Base-by-base conservation (phyloP, 2,113 vertebrate species). In the Motacilla alba region DNA sequence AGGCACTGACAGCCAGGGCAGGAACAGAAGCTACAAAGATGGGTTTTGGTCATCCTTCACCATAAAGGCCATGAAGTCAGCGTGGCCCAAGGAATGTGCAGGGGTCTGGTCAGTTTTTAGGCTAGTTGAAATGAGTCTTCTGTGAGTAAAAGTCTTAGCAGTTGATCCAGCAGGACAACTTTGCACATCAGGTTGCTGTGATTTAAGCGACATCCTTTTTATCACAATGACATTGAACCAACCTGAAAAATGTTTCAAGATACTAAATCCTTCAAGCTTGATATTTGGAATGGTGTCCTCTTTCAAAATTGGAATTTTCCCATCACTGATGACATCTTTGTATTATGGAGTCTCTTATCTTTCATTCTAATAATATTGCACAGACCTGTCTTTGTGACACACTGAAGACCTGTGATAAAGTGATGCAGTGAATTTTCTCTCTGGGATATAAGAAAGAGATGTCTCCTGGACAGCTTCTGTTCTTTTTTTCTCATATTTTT, bases 201-300 rank as follows among this genome's bases (percentile, higher is more conserved):
- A 95, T 96, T 96, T 94, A 96, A 86, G 41, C 72, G 83, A 82
- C 94, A 96, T 58, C 60, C 68, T 83, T 96, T 96, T 89, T 93
- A 92, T 96, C 92, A 95, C 83, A 84, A 49, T 62, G 92, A 90
- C 83, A 92, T 83, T 93, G 92, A 96, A 90, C 41, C 80, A 92
- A 93, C 72, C 93, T 92, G 93, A 95, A 94, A 96, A 95, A 96
- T 82, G 93, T 94, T 96, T 96, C 85, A 84, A 93, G 88, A 93
- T 67, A 90, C 79, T 95, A 95, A 96, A 96, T 96, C 94, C 85
- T 95, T 96, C 96, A 86, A 89, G 83, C 6, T 19, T 96, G 90
- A 96, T 96, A 95, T 90, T 96, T 96, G 92, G 88, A 96, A 93
- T 79, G 62, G 64, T 22, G 49, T 93, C 68, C 28, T 94, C 88